Evolutionary conservation across 1,140 invertebrate genomes (phyloP), one percentile per base, ranked within the genome.

Genomic region (Drosophila yakuba): DNA sequence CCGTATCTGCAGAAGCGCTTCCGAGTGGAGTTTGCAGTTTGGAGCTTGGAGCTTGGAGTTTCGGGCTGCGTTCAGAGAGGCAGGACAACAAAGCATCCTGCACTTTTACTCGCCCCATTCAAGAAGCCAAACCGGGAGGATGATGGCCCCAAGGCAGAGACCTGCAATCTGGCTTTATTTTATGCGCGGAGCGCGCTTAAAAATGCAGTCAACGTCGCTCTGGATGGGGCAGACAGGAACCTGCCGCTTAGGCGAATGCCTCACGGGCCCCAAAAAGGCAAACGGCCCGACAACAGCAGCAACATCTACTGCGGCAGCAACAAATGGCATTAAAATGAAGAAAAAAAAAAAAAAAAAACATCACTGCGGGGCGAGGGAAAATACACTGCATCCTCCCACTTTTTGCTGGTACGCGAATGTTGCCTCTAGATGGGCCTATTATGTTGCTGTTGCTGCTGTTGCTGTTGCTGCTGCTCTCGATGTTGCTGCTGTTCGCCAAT

Each of bases 1-100:
- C 86, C 90, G 86, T 90, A 83, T 86, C 82, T 90, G 88, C 88
- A 90, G 88, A 90, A 90, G 88, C 88, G 86, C 88, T 90, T 90
- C 73, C 79, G 79, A 78, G 23, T 52, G 47, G 58, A 32, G 58
- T 28, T 28, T 28, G 47, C 28, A 20, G 20, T 2, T 20, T 20
- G 20, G 20, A 20, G 20, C 17, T 20, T 20, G 1, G 20, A 20
- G 20, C 2, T 20, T 52, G 47, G 58, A 32, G 58, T 28, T 28
- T 39, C 36, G 54, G 71, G 72, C 50, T 41, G 35, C 44, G 55
- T 64, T 45, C 74, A 57, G 64, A 75, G 75, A 75, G 75, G 72
- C 76, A 88, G 83, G 84, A 88, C 83, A 73, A 89, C 80, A 89
- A 78, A 80, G 84, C 84, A 88, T 89, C 85, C 84, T 88, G 84